Base-by-base conservation (phyloP, 1,140 invertebrate species). In the Alviniconcha marisindica region DNA sequence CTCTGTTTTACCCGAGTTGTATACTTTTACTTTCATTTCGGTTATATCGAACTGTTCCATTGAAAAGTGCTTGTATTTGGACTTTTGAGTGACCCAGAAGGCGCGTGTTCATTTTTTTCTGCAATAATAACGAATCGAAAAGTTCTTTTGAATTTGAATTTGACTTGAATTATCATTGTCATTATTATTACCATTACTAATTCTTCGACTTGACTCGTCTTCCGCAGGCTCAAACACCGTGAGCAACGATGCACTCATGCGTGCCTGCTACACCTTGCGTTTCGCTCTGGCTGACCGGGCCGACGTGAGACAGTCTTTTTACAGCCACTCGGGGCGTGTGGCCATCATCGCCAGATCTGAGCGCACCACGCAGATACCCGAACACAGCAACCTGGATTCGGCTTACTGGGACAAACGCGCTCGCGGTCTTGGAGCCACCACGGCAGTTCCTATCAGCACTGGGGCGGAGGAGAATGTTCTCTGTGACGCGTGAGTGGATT, bases 241-340 rank as follows among this genome's bases (percentile, higher is more conserved):
- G 12, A 54, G 88, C 15, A 86, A 90, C 77, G 71, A 81, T 18
- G 87, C 86, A 33, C 36, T 90, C 12, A 83, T 82, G 44, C 66
- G 89, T 60, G 88, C 89, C 24, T 90, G 90, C 69, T 91, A 90
- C 79, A 86, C 89, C 24, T 84, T 90, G 0, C 86, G 89, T 36
- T 91, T 90, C 80, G 54, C 89, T 31, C 81, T 90, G 42, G 88
- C 88, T 60, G 84, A 88, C 80, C 84, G 87, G 44, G 36, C 28
- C 12, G 88, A 84, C 78, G 74, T 91, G 10, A 38, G 89, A 31
- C 60, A 87, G 44, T 79, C 78, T 18, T 89, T 84, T 66, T 91
- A 88, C 81, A 79, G 85, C 42, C 48, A 74, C n/a, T 90, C 82
- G 51, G 86, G 89, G 5, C 82, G 90, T 63, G 82, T 89, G 48